phyloP scores from a whole-genome alignment of 2,797 vertebrate genomes.

The Acanthiza pusilla region DNA sequence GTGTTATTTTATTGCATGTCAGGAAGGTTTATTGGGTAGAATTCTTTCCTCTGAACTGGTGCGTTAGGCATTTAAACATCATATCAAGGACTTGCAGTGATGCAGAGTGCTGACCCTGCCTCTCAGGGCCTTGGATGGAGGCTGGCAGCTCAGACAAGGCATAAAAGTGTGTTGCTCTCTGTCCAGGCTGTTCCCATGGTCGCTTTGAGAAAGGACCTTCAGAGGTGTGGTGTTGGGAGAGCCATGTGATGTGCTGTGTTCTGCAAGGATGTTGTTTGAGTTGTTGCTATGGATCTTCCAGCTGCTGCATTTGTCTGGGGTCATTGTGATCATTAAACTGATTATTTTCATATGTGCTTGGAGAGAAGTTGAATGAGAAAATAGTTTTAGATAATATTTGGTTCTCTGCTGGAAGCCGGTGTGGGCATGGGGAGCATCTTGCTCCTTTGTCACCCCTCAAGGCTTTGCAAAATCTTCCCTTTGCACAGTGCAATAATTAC shows the following conservation, averaged over 20 bases:
- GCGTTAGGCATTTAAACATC: not conserved
- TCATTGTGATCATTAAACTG: not conserved
- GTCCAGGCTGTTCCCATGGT: not conserved
- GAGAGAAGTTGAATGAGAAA: not conserved
- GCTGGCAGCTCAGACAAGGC: not conserved
- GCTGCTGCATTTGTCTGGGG: not conserved
- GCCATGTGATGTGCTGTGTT: rapidly evolving
- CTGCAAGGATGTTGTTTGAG: not conserved
- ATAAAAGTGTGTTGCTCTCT: not conserved
- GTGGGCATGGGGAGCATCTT: not conserved
- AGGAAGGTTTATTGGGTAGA: slow-evolving; percentile 40
- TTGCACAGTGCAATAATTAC: not conserved
- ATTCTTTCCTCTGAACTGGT: slow-evolving; percentile 21
- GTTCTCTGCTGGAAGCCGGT: not conserved
- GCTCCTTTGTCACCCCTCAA: not conserved
- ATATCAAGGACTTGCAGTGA: not conserved
- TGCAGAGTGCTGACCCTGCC: not conserved
- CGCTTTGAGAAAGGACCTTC: not conserved
- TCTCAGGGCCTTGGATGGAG: not conserved
- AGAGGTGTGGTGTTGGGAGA: not conserved
- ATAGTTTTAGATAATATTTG: not conserved
- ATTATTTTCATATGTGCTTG: not conserved
- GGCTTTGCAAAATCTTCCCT: not conserved
- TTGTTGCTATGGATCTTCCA: not conserved
- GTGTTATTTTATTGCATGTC: slow-evolving; percentile 53